phyloP scores from a whole-genome alignment of 53 echinoderm and acorn worm genomes.

The Mesocentrotus franciscanus region DNA sequence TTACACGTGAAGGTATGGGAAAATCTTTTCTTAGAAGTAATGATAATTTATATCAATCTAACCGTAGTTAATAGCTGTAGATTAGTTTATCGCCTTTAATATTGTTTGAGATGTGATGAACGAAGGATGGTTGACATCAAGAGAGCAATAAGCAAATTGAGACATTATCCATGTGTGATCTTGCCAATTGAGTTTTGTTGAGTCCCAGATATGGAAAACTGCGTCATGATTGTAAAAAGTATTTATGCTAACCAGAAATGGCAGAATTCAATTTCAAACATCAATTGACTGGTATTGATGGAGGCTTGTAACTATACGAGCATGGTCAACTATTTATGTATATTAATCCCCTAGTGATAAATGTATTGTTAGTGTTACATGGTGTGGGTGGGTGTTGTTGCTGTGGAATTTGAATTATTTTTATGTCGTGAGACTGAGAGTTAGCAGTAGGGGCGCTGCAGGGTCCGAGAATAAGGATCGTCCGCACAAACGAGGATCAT shows the following conservation, averaged over 20 bases:
- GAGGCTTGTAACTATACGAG: too few species aligned
- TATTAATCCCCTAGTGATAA: too few species aligned
- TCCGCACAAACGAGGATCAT: too few species aligned
- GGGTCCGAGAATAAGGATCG: too few species aligned
- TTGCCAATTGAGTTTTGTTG: not conserved
- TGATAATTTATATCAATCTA: not conserved
- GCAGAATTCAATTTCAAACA: too few species aligned
- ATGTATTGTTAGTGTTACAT: too few species aligned
- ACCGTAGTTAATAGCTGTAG: not conserved
- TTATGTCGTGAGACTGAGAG: too few species aligned
- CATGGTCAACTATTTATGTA: too few species aligned
- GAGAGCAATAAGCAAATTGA: not conserved
- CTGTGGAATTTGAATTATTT: too few species aligned
- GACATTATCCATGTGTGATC: not conserved
- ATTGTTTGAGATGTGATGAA: not conserved
- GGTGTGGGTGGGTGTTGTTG: too few species aligned
- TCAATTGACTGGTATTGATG: too few species aligned
- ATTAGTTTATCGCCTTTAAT: not conserved
- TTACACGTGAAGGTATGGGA: slow-evolving; percentile 28
- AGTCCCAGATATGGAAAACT: slow-evolving; percentile 1
- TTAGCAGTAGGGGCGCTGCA: too few species aligned
- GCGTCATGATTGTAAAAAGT: not conserved
- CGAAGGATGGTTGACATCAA: not conserved
- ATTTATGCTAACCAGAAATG: not conserved
- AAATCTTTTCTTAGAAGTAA: not conserved